Evolutionary conservation across 2,113 vertebrate species (phyloP).

Genomic region (Pygoscelis adeliae): DNA sequence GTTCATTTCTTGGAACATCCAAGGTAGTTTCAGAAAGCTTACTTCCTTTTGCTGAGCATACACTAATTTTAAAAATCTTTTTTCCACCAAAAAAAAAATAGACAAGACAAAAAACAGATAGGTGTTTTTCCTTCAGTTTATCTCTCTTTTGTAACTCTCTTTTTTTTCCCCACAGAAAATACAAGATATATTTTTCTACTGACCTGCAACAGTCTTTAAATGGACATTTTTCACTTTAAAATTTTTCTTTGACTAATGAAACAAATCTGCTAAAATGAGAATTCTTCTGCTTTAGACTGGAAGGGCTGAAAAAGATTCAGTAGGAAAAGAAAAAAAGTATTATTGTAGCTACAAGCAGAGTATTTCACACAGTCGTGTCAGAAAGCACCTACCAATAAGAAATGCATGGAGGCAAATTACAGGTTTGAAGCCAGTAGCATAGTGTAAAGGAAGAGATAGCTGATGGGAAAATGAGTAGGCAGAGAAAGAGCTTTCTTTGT

Average conservation of each 20-base stretch:
- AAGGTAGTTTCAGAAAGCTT: background rate
- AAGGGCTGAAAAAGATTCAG: background rate
- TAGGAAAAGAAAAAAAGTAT: background rate
- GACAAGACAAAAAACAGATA: rapidly evolving
- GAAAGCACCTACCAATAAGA: background rate
- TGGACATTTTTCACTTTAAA: background rate
- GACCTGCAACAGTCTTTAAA: background rate
- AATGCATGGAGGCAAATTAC: background rate
- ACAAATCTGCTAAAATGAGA: background rate
- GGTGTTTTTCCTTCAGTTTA: background rate
- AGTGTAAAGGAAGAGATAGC: background rate
- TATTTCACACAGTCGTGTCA: background rate
- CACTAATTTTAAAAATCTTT: background rate
- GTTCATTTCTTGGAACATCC: background rate
- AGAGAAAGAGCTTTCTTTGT: background rate
- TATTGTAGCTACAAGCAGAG: background rate
- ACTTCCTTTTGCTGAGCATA: background rate
- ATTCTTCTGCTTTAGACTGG: background rate
- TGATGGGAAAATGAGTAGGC: background rate
- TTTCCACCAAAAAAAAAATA: background rate
- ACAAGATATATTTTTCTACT: background rate
- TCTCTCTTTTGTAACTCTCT: background rate
- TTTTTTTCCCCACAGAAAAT: background rate
- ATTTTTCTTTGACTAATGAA: background rate
- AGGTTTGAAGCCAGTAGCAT: background rate